Base-by-base conservation (phyloP, 2,113 vertebrate species). In the Neodon shergylaensis region DNA sequence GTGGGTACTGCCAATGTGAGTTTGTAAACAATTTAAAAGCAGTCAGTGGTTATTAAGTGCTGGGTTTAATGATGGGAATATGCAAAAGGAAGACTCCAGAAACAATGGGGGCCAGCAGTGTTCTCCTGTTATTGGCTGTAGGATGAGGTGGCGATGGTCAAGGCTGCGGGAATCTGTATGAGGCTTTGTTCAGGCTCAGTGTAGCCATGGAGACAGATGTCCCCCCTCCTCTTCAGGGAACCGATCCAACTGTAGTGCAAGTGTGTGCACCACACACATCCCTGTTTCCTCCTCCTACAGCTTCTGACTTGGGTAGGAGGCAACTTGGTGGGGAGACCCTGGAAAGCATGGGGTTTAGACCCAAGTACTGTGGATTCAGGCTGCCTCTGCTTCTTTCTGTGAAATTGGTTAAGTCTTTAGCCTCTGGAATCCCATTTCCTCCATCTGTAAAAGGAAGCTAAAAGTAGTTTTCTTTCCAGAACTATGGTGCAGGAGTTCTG, bases 181-280 rank as follows among this genome's bases (percentile, higher is more conserved):
- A 36, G 88, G 90, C 97, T 97, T 97, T 95, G 97, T 95, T 96
- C 97, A 85, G 97, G 95, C 94, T 95, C 63, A 1, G 36, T 0
- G 97, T 97, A 95, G 96, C 97, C 97, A 98, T 98, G 97, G 97
- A 92, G 94, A 98, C 97, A 96, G 95, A 94, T 95, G 24, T 17
- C 79, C 22, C 89, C 72, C 85, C 94, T 89, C 70, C 92, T 49
- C 82, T 12, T 87, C 4, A 0, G 39, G 68, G 73, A 77, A 90
- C 93, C 28, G 85, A 26, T 52, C 93, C 83, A 68, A 74, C 84
- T 93, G 82, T 93, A 84, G 95, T 17, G n/a, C 36, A 26, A 33
- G 49, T 28, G 85, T 58, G 26, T 5, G 13, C 16, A 16, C 12
- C 7, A 21, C 28, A 66, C n/a, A 14, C 92, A 72, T 10, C 5